Evolutionary conservation across 2,797 vertebrate genomes (phyloP).

Genomic region (Diceros bicornis): DNA sequence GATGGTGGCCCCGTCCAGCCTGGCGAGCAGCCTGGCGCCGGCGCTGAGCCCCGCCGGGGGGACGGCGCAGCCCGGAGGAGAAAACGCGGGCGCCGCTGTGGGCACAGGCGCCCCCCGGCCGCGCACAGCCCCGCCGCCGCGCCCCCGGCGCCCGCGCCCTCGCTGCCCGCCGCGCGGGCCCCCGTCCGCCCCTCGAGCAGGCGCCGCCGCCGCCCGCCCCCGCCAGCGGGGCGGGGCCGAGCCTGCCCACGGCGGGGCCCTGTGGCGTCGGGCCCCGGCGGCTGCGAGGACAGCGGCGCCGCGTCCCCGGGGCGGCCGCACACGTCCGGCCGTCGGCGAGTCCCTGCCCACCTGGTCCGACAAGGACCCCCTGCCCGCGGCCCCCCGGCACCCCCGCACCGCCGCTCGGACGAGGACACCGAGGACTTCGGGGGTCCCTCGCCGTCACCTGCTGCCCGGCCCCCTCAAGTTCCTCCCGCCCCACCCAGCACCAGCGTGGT

Average conservation of each 20-base stretch:
- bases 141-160: neutral
- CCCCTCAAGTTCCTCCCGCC: neutral
- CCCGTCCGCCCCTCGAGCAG: no score
- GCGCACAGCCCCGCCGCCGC: no score
- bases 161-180: fast-evolving
- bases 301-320: neutral
- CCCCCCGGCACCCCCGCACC: no score
- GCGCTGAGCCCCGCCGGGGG: neutral
- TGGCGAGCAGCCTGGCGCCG: neutral
- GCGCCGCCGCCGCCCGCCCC: no score
- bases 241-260: no score
- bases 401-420: neutral
- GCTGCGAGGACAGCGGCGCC: neutral
- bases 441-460: fast-evolving
- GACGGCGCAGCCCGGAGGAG: neutral
- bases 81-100: no score
- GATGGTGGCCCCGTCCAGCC: neutral
- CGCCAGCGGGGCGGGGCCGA: no score
- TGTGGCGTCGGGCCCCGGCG: no score
- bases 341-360: neutral
- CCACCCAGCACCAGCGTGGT: neutral
- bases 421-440: neutral
- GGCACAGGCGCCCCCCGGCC: neutral
- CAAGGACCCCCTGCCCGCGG: neutral
- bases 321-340: neutral